Evolutionary conservation across 1,140 invertebrate species (phyloP).

Genomic region (Thereuonema tuberculata): DNA sequence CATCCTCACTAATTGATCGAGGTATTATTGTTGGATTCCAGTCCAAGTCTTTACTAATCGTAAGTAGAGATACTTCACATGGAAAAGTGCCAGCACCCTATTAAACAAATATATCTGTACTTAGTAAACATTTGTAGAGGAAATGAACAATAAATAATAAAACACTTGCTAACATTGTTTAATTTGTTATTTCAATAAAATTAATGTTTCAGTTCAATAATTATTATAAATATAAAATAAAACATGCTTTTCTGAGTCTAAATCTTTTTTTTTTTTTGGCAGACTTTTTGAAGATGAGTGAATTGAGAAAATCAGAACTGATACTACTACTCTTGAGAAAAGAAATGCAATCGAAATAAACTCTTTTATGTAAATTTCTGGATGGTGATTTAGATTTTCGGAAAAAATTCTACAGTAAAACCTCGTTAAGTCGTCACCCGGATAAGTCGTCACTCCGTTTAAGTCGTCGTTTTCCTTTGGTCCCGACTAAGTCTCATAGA

Average conservation of each 20-base stretch:
- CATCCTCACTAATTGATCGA: conserved; percentile 40
- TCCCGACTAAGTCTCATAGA: no score
- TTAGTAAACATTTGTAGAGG: neutral
- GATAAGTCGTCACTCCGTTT: no score
- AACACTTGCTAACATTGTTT: neutral
- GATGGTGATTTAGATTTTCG: no score
- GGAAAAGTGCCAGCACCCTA: conserved; percentile 40
- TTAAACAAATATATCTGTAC: conserved; percentile 1
- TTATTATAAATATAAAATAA: conserved; percentile 2
- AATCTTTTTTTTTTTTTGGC: neutral
- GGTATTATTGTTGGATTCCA: conserved; percentile 40
- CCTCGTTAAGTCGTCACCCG: no score
- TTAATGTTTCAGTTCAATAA: neutral
- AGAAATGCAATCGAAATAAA: no score
- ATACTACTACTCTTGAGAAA: no score
- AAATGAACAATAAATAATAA: neutral
- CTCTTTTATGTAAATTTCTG: no score
- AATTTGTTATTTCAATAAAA: neutral
- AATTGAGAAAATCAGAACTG: no score
- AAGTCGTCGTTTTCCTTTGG: no score
- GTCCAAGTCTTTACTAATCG: conserved; percentile 40
- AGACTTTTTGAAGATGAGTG: neutral
- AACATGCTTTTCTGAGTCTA: neutral
- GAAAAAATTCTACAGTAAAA: no score
- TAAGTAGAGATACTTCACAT: conserved; percentile 41